Evolutionary conservation across 2,797 vertebrate species (phyloP).

Genomic region (Austrolebias charrua): DNA sequence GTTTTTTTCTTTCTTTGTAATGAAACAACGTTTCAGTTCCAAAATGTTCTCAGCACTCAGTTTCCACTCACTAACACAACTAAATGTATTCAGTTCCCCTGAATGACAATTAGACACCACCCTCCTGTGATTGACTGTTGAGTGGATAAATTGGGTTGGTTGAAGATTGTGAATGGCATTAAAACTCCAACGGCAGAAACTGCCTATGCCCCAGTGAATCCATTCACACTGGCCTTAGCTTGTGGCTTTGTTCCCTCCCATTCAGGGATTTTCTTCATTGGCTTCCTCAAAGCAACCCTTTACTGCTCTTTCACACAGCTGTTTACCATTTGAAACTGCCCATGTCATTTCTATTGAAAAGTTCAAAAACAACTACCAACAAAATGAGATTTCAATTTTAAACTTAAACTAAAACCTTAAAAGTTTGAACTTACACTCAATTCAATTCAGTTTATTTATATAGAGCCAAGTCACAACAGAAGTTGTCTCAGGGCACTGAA

Average conservation of each 20-base stretch:
- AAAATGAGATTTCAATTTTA: background rate
- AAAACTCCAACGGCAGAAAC: conserved; percentile 80
- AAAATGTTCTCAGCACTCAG: conserved; percentile 57
- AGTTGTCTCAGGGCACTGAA: background rate
- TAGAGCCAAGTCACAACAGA: too few species aligned
- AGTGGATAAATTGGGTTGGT: background rate
- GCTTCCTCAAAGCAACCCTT: conserved; percentile 81
- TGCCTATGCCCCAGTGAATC: conserved; percentile 57
- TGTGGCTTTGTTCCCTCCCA: conserved; percentile 50
- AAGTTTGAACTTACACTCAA: too few species aligned
- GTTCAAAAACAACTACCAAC: conserved; percentile 35
- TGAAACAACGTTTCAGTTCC: background rate
- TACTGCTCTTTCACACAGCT: conserved; percentile 67
- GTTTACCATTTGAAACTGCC: conserved; percentile 65
- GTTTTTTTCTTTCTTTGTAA: too few species aligned
- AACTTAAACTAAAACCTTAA: conserved; percentile 36
- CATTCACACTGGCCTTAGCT: conserved; percentile 55
- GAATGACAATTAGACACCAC: background rate
- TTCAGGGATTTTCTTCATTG: conserved; percentile 85
- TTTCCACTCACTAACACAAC: conserved; percentile 74
- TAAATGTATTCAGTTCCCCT: background rate
- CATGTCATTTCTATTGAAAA: conserved; percentile 23
- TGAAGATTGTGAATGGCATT: conserved; percentile 48
- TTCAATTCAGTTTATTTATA: too few species aligned
- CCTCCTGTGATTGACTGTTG: background rate